These are phyloP conservation scores for Neoitamus cyanurus DNA, from an alignment of 2,888 invertebrate species.

Conservation along the genomic window DNA sequence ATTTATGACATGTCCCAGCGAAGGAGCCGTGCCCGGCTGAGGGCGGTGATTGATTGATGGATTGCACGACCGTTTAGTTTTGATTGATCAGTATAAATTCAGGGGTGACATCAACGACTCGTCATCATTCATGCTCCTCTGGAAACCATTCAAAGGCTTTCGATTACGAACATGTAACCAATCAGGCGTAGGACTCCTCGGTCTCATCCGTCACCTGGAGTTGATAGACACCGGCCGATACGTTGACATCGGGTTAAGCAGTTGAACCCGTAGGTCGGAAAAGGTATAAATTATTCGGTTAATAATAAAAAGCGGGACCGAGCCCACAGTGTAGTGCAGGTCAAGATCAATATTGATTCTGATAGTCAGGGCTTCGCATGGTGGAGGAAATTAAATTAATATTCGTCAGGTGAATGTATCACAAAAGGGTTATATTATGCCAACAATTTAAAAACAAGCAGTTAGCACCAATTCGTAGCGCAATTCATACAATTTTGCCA, in stretches of 20 bases:
- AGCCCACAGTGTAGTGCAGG: not conserved
- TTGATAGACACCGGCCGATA: slow-evolving; percentile 5
- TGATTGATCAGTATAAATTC: slow-evolving; percentile 42
- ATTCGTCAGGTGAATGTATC: no score
- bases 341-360: not conserved
- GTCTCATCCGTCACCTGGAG: not conserved
- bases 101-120: slow-evolving; percentile 18
- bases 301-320: not conserved
- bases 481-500: no score
- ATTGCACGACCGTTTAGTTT: slow-evolving; percentile 34
- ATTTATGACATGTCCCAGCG: slow-evolving; percentile 28
- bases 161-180: slow-evolving; percentile 16
- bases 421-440: no score
- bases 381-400: not conserved
- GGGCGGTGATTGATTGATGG: slow-evolving; percentile 32
- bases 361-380: not conserved
- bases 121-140: slow-evolving; percentile 33
- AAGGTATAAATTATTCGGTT: slow-evolving; percentile 35
- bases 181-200: slow-evolving; percentile 1
- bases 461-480: no score
- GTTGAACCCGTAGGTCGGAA: not conserved
- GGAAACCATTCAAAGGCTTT: not conserved
- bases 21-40: not conserved
- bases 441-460: no score
- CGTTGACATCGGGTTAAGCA: not conserved